Evolutionary conservation across 2,113 vertebrate species (phyloP).

Genomic region (Illadopsis cleaveri): DNA sequence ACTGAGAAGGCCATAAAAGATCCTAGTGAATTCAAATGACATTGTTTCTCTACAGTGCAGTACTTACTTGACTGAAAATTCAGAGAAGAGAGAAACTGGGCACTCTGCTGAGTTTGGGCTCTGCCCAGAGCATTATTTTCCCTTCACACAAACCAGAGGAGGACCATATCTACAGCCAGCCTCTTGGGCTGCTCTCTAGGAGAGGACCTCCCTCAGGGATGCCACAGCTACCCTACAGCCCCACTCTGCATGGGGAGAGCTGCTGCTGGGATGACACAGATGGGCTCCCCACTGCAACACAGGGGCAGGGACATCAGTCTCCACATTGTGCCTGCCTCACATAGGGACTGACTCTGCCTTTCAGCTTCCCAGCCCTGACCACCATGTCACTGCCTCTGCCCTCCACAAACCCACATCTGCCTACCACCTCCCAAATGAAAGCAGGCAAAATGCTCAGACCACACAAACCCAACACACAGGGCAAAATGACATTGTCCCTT

Average conservation of each 20-base stretch:
- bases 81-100: background rate
- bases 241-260: background rate
- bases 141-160: background rate
- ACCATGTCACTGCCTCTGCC: background rate
- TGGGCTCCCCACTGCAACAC: background rate
- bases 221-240: background rate
- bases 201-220: background rate
- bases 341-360: accelerated
- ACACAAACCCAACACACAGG: background rate
- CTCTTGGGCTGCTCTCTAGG: background rate
- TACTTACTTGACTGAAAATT: background rate
- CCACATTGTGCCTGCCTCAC: accelerated
- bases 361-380: background rate
- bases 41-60: background rate
- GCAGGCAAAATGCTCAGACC: background rate
- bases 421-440: background rate
- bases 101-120: background rate
- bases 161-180: background rate
- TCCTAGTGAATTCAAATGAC: background rate
- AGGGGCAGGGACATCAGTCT: background rate
- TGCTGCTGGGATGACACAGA: background rate
- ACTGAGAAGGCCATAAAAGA: background rate
- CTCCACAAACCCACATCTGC: background rate
- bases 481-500: background rate
- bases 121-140: background rate